Conservation (phyloP, 2,888 invertebrate genomes). For the Cynaeus angustus region DNA sequence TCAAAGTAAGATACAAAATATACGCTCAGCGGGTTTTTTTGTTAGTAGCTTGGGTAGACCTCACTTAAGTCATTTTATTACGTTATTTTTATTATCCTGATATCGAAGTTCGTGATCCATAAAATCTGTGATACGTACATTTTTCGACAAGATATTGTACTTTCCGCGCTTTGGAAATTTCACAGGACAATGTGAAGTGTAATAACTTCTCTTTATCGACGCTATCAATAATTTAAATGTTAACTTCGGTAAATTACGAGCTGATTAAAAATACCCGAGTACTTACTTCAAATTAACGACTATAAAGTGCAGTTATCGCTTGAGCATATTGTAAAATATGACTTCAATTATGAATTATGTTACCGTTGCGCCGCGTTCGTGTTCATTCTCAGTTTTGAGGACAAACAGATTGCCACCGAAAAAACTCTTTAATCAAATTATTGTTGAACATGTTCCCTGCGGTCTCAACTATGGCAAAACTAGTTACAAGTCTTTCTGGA, state of each 20-base stretch:
- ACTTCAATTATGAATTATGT: constrained; percentile 63
- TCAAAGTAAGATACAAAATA: constrained; percentile 39
- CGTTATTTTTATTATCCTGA: constrained; percentile 31
- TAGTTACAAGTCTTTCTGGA: constrained; percentile 34
- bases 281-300: constrained; percentile 58
- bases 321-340: constrained; percentile 59
- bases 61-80: constrained; percentile 36
- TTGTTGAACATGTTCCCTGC: constrained; percentile 13
- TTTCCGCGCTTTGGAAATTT: constrained; percentile 22
- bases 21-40: constrained; percentile 21
- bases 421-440: constrained; percentile 33
- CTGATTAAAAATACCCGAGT: constrained; percentile 50
- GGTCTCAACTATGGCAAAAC: constrained; percentile 19
- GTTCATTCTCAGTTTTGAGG: constrained; percentile 5
- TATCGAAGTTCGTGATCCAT: constrained; percentile 45
- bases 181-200: constrained; percentile 20
- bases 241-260: constrained; percentile 26
- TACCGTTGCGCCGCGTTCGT: neutral
- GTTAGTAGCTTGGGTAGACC: constrained; percentile 14
- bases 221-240: constrained; percentile 25
- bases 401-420: constrained; percentile 1
- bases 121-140: constrained; percentile 31
- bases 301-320: constrained; percentile 63
- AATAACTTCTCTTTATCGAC: constrained; percentile 1
- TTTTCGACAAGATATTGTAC: constrained; percentile 16